Base-by-base conservation (phyloP, 2,888 invertebrate species). In the Allacma fusca region DNA sequence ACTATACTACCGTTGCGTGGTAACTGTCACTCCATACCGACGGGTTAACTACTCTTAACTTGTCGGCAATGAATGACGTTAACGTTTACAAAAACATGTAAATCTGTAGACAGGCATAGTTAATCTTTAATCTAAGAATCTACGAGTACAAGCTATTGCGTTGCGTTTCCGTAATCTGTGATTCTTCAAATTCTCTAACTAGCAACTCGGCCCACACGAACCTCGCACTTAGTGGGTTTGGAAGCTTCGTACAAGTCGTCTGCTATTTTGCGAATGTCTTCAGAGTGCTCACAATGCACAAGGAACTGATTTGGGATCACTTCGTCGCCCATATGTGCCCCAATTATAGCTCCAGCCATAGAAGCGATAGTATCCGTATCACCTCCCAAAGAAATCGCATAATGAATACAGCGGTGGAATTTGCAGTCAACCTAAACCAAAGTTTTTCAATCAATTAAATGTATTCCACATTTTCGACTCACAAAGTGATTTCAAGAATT, bases 301-400 rank as follows among this genome's bases (percentile, higher is more conserved):
- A 89, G 86, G 28, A 89, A 86, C 70, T 87, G 85, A 26, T 86
- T 80, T 0, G 88, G 88, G 68, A 93, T 88, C 12, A 86, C 85
- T 26, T 89, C 88, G 79, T 90, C 88, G 0, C 93, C 91, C 82
- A 91, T 89, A 85, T 89, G 91, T 26, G 92, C 92, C 0, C 92
- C 93, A 29, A 90, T 89, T 77, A 92, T 89, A 1, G 91, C 90
- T 16, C 91, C 92, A 24, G 92, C 90, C 92, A 93, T 93, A 70
- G 90, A 89, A 0, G 91, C 92, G 83, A 93, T 92, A 0, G 93
- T 93, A 84, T 93, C 93, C 0, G 93, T 91, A 86, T 93, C 93
- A 2, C 93, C 93, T 28, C 93, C 93, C 16, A 93, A 86, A 21
- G 90, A 89, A 80, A 93, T 91, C 13, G 93, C 91, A 86, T 91